These are phyloP conservation scores for human (Homo sapiens) DNA, from an alignment of 2,113 vertebrate genomes.

Conservation along the genomic window DNA sequence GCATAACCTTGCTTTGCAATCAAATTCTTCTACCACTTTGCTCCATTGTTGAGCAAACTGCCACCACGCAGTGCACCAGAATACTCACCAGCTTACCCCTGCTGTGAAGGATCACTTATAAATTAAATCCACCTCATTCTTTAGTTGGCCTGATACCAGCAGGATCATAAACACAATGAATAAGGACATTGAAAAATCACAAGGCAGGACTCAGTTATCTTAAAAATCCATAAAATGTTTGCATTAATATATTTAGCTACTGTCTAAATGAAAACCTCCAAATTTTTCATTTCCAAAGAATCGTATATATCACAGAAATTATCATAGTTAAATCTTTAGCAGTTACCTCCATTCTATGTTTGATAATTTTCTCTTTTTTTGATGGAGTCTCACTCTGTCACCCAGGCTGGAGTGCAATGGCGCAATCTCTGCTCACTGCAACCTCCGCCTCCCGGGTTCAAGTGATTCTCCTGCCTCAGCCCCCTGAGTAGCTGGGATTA, in stretches of 20 bases:
- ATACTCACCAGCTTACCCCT: neutral
- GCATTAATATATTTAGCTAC: neutral
- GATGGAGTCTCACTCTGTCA: no score
- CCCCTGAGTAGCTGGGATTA: no score
- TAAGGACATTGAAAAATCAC: neutral
- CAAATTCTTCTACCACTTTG: neutral
- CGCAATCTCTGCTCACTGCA: no score
- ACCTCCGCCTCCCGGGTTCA: no score
- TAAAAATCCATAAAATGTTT: neutral
- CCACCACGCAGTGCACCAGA: neutral
- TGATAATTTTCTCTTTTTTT: neutral
- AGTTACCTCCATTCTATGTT: neutral
- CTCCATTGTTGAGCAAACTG: neutral
- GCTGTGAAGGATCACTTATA: neutral
- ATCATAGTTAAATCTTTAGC: neutral
- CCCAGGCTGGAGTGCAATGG: no score
- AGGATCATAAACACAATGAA: neutral
- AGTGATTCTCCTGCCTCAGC: no score
- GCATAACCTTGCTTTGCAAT: neutral
- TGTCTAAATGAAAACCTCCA: neutral
- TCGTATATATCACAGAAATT: neutral
- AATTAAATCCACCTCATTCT: neutral
- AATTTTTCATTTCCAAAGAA: neutral
- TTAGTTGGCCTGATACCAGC: neutral
- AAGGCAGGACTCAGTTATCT: neutral